Base-by-base conservation (phyloP, 2,113 vertebrate genomes). In the Dipodomys ordii region DNA sequence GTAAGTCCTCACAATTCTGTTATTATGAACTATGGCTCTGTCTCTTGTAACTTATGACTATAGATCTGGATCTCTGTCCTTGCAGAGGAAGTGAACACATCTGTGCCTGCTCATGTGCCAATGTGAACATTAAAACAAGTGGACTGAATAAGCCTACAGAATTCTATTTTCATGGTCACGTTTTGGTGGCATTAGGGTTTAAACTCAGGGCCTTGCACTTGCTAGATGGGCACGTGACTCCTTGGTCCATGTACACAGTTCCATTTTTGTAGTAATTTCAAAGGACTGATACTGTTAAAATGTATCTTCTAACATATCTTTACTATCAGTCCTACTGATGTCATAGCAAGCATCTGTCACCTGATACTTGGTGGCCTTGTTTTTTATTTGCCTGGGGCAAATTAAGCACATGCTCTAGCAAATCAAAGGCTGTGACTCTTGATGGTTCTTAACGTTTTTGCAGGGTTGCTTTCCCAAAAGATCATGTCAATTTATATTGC, bases 361-460 rank as follows among this genome's bases (percentile, higher is more conserved):
- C 67, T 77, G 62, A 80, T 19, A 15, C n/a, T 53, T 74, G n/a
- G 64, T 87, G 49, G 46, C 57, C 27, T 85, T 62, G 35, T 28
- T 83, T 78, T 27, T 67, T 68, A 15, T 57, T 35, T 6, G 35
- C 74, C 53, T 79, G 49, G 65, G 25, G 28, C 64, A 44, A 3
- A 46, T 46, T 60, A 78, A 60, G 27, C 35, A 15, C 53, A 49
- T 2, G n/a, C 12, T 39, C 19, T 16, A 25, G 23, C 57, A 62
- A 25, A 5, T 87, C 68, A 57, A 93, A 92, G 27, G 6, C 44
- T 23, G n/a, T 11, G 39, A 32, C 15, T 44, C 62, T 65, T 28
- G 49, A 62, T 23, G 35, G 30, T 76, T 96, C 74, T 94, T 39
- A 60, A 87, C 89, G 76, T 18, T 57, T 44, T 68, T 68, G 7